Conservation (phyloP, 2,113 vertebrate genomes). For the Phalacrocorax brasilianus region DNA sequence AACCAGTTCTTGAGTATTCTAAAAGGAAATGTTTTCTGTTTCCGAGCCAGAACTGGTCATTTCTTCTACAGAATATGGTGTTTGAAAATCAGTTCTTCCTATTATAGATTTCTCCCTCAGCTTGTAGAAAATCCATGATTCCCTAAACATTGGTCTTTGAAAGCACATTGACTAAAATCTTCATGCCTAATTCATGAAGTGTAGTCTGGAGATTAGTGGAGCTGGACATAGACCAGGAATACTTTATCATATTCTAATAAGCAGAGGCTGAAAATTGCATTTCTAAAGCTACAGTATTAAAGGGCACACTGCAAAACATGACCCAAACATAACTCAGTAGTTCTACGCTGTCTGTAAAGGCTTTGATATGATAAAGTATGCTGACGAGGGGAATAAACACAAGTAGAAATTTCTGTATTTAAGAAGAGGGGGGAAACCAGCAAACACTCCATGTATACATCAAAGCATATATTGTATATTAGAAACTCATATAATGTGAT, state of each 20-base stretch:
- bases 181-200: constrained; percentile 94
- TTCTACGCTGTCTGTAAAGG: constrained; percentile 86
- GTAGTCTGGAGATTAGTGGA: constrained; percentile 83
- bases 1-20: constrained; percentile 68
- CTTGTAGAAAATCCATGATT: constrained; percentile 87
- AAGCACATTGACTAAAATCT: constrained; percentile 88
- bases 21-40: constrained; percentile 73
- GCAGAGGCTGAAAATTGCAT: constrained; percentile 95
- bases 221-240: constrained; percentile 86
- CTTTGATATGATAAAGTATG: constrained; percentile 98
- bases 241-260: constrained; percentile 99
- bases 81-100: constrained; percentile 85
- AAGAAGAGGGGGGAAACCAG: constrained; percentile 21
- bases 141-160: constrained; percentile 88
- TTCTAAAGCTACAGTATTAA: constrained; percentile 99
- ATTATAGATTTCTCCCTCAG: constrained; percentile 87
- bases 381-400: constrained; percentile 95
- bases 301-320: constrained; percentile 91
- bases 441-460: constrained; percentile 67
- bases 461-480: constrained; percentile 71
- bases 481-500: constrained; percentile 72
- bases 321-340: constrained; percentile 88
- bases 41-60: constrained; percentile 75
- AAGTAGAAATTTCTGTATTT: constrained; percentile 80
- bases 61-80: constrained; percentile 80